These are phyloP conservation scores for Mixornis gularis DNA, from an alignment of 2,113 vertebrate genomes.

Conservation along the genomic window DNA sequence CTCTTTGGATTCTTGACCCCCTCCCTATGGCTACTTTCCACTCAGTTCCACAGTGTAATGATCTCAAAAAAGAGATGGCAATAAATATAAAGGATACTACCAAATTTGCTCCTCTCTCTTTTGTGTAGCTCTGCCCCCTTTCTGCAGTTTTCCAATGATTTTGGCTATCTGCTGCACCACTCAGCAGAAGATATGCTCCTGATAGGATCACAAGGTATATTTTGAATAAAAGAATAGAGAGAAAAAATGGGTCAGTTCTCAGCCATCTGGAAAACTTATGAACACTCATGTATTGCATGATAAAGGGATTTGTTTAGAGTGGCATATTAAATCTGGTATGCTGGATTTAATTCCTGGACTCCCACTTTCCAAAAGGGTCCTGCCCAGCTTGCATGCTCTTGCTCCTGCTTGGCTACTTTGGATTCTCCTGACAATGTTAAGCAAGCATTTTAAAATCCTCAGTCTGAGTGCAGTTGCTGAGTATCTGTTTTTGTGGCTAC, in stretches of 20 bases:
- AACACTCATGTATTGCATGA: constrained; percentile 40
- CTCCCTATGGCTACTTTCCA: neutral
- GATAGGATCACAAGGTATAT: constrained; percentile 56
- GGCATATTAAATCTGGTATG: constrained; percentile 73
- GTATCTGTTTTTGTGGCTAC: constrained; percentile 34
- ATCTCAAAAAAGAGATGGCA: constrained; percentile 20
- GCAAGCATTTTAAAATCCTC: constrained; percentile 67
- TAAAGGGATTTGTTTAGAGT: constrained; percentile 64
- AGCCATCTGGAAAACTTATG: constrained; percentile 54
- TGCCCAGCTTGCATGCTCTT: constrained; percentile 58
- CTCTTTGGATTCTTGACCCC: neutral
- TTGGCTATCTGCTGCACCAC: constrained; percentile 53
- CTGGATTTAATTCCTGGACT: constrained; percentile 55
- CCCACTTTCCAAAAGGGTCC: constrained; percentile 9
- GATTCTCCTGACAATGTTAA: constrained; percentile 49
- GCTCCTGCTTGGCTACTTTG: constrained; percentile 46
- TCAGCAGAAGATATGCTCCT: constrained; percentile 46
- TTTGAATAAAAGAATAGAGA: constrained; percentile 44
- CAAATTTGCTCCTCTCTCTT: constrained; percentile 56
- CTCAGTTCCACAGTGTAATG: neutral
- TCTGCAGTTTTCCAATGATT: constrained; percentile 57
- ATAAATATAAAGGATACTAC: constrained; percentile 35
- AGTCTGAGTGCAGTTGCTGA: constrained; percentile 61
- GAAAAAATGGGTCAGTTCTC: constrained; percentile 44
- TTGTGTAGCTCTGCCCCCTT: constrained; percentile 54